Base-by-base conservation (phyloP, 2,113 vertebrate species). In the Odocoileus hemionus region DNA sequence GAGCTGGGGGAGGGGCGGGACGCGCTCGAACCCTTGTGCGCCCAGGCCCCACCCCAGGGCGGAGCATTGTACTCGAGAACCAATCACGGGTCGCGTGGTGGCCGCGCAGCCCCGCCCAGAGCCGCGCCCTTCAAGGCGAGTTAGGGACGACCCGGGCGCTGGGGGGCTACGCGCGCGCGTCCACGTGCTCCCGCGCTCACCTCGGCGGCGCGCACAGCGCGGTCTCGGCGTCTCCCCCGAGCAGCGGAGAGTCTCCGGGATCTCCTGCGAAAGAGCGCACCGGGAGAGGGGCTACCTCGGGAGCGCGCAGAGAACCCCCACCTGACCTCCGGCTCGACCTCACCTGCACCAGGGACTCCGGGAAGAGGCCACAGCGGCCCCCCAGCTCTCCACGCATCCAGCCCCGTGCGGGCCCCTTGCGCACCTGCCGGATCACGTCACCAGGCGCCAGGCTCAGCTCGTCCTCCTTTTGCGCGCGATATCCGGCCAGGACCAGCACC, bases 301-400 rank as follows among this genome's bases (percentile, higher is more conserved):
- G 25, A 7, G 52, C 1, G 10, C 11, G 2, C 19, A 1, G 28
- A 30, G 47, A 15, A 8, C 4, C 26, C 16, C 5, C 23, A 15
- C 21, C 21, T 23, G 3, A 28, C 21, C 28, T 57, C 45, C 4
- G 7, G 10, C 26, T 3, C 33, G 1, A 57, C 39, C 88, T 96
- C 52, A 98, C 99, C 99, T 99, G 99, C 87, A 99, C 99, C 83
- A 99, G 99, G 97, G 96, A 98, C 33, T 98, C 95, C 3, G 99
- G 99, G 87, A 99, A 99, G 94, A 99, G 98, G 64, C 99, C 99
- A 50, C 95, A 98, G 52, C 97, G 98, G 26, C 99, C 99, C 39
- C 94, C 86, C 79, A 99, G 97, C 78, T 99, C 99, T 79, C 99
- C 99, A 14, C 98, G 95, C 93, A 99, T 98, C 99, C 99, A 99